Evolutionary conservation across 2,797 vertebrate species (phyloP).

Genomic region (Gadopsis marmoratus): DNA sequence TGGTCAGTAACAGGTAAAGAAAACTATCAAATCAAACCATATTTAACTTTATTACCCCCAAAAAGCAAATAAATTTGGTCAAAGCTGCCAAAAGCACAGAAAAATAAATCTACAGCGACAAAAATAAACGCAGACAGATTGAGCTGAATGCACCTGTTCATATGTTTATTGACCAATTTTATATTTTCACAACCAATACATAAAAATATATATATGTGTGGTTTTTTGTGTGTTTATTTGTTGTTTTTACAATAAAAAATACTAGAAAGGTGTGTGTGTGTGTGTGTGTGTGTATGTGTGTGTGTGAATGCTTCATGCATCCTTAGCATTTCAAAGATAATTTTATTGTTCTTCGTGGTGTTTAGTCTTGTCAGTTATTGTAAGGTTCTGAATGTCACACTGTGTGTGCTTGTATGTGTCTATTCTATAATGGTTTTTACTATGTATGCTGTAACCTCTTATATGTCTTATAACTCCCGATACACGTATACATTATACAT

Average conservation of each 20-base stretch:
- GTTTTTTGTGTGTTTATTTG: too few relatives aligned
- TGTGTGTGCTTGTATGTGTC: neutral
- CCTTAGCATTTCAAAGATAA: neutral
- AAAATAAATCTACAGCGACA: slow-evolving; percentile 8
- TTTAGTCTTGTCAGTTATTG: neutral
- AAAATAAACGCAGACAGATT: neutral
- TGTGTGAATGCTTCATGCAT: neutral
- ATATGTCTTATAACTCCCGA: neutral
- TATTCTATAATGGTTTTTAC: neutral
- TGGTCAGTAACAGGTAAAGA: neutral
- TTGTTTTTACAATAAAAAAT: too few relatives aligned
- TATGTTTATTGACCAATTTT: neutral
- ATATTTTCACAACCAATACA: too few relatives aligned
- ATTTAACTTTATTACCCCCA: neutral
- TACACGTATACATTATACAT: too few relatives aligned
- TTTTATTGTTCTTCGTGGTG: neutral
- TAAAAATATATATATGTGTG: too few relatives aligned
- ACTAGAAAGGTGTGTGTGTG: neutral
- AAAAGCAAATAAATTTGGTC: slow-evolving; percentile 1
- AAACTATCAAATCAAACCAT: neutral
- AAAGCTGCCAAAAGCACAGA: neutral
- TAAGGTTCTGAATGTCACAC: neutral
- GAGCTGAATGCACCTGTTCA: neutral
- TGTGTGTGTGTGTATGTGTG: too few relatives aligned
- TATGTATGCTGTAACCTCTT: neutral